Conservation (phyloP, 2,797 vertebrate species). For the Rhinatrema bivittatum region DNA sequence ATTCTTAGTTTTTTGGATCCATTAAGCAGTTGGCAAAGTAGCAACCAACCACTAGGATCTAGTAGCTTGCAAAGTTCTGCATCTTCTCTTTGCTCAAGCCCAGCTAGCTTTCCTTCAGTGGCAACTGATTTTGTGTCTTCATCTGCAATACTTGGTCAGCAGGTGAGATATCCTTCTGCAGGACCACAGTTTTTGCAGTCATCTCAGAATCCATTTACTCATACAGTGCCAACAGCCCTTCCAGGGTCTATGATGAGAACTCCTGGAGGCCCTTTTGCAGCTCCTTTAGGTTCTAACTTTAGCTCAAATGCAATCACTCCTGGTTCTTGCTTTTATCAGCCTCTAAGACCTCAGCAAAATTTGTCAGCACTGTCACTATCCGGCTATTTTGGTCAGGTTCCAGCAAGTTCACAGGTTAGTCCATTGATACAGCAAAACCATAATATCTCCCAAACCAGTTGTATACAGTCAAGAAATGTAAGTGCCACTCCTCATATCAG, state of each 20-base stretch:
- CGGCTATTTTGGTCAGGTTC: constrained; percentile 67
- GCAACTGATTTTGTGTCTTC: constrained; percentile 34
- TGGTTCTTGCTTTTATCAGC: constrained; percentile 51
- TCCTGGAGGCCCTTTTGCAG: constrained; percentile 55
- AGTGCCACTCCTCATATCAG: constrained; percentile 49
- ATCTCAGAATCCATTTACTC: constrained; percentile 78
- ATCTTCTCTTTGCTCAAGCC: constrained; percentile 9
- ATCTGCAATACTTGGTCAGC: constrained; percentile 45
- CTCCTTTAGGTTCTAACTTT: constrained; percentile 67
- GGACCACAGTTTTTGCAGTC: constrained; percentile 54
- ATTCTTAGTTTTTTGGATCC: constrained; percentile 86
- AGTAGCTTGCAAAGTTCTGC: constrained; percentile 19
- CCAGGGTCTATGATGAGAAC: constrained; percentile 47
- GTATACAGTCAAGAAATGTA: constrained; percentile 7
- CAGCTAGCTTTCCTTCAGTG: constrained; percentile 19
- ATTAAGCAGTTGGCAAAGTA: constrained; percentile 43
- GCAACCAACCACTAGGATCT: not conserved
- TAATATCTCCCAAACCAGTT: constrained; percentile 2
- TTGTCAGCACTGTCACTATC: constrained; percentile 65
- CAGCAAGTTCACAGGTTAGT: constrained; percentile 42
- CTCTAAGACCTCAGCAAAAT: constrained; percentile 47
- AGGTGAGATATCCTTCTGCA: constrained; percentile 53
- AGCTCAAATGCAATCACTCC: constrained; percentile 53
- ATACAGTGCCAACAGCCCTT: constrained; percentile 40
- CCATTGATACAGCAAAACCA: constrained; percentile 50